These are phyloP conservation scores for Xenopus laevis DNA, from an alignment of 2,113 vertebrate genomes.

Conservation along the genomic window DNA sequence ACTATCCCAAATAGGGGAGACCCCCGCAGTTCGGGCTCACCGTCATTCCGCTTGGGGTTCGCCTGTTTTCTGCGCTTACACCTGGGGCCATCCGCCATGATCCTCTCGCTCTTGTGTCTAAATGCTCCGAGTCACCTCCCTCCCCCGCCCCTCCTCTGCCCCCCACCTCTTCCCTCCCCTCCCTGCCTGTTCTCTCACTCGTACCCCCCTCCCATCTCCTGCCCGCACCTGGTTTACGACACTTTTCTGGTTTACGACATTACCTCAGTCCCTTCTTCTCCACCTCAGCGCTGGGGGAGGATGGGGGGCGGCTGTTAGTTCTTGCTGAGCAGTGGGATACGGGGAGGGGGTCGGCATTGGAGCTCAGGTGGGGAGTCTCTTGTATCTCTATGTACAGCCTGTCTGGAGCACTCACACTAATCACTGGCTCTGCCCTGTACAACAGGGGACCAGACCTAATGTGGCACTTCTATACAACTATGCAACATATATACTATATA, in stretches of 20 bases:
- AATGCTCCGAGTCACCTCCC: conserved; percentile 92
- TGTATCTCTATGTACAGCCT: neutral
- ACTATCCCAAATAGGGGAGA: conserved; percentile 44
- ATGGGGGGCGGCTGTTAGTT: neutral
- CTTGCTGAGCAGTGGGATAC: neutral
- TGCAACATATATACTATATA: no score
- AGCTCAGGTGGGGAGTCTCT: conserved; percentile 7
- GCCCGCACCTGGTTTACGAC: conserved; percentile 82
- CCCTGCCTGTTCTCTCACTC: conserved; percentile 51
- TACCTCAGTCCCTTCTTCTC: conserved; percentile 61
- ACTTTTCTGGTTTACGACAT: conserved; percentile 73
- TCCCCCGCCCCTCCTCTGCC: conserved; percentile 60
- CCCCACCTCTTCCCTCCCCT: conserved; percentile 58
- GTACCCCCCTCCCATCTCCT: conserved; percentile 73
- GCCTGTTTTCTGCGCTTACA: conserved; percentile 99
- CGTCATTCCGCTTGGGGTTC: conserved; percentile 92
- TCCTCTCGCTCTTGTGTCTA: conserved; percentile 90
- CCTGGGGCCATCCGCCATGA: conserved; percentile 99
- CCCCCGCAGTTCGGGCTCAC: conserved; percentile 58
- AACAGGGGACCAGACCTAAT: no score
- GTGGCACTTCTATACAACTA: no score
- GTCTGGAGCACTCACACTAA: no score
- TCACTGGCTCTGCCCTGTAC: no score
- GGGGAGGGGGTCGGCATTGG: neutral
- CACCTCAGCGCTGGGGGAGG: conserved; percentile 48